phyloP scores from a whole-genome alignment of 2,113 vertebrate species.

The Anoplopoma fimbria region DNA sequence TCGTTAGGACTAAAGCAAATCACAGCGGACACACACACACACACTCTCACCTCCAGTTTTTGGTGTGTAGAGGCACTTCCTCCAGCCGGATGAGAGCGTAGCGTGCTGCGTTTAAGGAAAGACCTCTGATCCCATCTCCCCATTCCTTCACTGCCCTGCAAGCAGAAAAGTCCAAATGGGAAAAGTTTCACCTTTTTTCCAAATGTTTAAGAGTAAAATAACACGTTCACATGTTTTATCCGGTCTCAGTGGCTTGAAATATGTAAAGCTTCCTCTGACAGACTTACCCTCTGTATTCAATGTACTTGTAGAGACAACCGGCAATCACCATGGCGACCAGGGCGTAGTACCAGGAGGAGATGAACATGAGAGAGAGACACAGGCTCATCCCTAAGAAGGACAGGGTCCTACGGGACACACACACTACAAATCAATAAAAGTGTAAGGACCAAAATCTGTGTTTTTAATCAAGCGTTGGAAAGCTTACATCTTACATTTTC shows the following conservation, averaged over 20 bases:
- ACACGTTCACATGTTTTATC: neutral
- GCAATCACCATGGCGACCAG: constrained; percentile 92
- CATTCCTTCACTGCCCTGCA: constrained; percentile 96
- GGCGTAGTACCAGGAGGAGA: constrained; percentile 97
- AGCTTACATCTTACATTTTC: neutral
- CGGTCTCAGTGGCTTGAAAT: neutral
- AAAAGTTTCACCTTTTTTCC: neutral
- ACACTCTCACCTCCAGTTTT: constrained; percentile 93
- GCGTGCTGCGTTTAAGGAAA: constrained; percentile 94
- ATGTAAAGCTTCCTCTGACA: neutral
- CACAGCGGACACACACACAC: neutral
- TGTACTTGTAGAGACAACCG: constrained; percentile 98
- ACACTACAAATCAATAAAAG: neutral
- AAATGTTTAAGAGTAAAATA: neutral
- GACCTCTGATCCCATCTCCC: constrained; percentile 95
- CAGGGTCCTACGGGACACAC: constrained; percentile 85
- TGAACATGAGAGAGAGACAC: constrained; percentile 96
- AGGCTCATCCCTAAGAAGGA: constrained; percentile 98
- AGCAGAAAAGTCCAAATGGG: neutral
- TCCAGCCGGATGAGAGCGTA: constrained; percentile 94
- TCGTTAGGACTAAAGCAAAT: neutral
- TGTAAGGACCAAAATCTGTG: neutral
- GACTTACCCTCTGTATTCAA: constrained; percentile 96
- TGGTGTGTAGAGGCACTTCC: constrained; percentile 92
- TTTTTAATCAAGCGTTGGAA: neutral